These are phyloP conservation scores for Rhincodon typus DNA, from an alignment of 2,797 vertebrate species.

Conservation along the genomic window DNA sequence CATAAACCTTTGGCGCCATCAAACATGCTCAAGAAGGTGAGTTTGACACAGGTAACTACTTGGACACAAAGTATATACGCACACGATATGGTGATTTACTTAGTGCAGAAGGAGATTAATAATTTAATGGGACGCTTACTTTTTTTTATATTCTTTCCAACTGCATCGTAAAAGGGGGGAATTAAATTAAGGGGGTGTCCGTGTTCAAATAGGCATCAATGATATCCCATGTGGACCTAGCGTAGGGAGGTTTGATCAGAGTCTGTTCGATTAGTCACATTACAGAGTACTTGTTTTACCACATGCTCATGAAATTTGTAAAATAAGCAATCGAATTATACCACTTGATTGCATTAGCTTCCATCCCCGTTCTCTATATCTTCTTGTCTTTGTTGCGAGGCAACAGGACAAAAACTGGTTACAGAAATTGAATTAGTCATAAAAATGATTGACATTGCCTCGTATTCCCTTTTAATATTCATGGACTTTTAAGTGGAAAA, in stretches of 20 bases:
- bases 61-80: constrained; percentile 1
- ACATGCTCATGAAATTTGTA: constrained; percentile 59
- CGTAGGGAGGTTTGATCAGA: constrained; percentile 36
- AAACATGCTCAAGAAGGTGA: background rate
- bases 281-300: constrained; percentile 44
- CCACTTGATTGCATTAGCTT: constrained; percentile 57
- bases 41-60: constrained; percentile 21
- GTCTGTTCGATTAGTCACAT: constrained; percentile 30
- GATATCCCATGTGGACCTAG: constrained; percentile 36
- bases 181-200: constrained; percentile 37
- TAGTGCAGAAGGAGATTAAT: constrained; percentile 12
- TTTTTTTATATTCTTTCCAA: too few relatives aligned
- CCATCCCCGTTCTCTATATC: constrained; percentile 41
- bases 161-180: background rate
- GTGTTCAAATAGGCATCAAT: constrained; percentile 19
- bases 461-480: constrained; percentile 13
- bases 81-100: background rate
- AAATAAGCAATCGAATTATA: constrained; percentile 56
- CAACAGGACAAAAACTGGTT: constrained; percentile 56
- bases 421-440: constrained; percentile 32
- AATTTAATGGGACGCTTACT: background rate
- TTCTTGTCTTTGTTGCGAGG: constrained; percentile 53
- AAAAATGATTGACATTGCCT: constrained; percentile 36
- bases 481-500: background rate
- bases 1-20: too few relatives aligned